Conservation (phyloP, 92 coral and sea anemone species). For the Palythoa grandis region DNA sequence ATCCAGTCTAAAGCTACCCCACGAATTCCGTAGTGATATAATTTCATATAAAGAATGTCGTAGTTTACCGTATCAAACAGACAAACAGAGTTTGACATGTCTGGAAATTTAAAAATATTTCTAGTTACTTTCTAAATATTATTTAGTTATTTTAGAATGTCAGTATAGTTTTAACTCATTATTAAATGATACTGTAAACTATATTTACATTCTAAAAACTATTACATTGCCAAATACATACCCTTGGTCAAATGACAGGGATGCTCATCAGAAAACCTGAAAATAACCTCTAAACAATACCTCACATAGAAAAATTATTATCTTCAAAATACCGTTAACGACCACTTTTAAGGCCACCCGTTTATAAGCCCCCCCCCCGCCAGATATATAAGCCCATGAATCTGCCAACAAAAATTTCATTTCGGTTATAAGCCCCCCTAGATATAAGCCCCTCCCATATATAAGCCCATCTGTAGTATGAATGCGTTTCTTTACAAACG, state of each 20-base stretch:
- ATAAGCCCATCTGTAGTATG: neutral
- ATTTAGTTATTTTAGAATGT: slow-evolving; percentile 8
- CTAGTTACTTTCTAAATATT: neutral
- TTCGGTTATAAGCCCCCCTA: slow-evolving; percentile 3
- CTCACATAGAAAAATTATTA: neutral
- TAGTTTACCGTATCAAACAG: no score
- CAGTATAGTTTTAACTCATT: slow-evolving; percentile 19
- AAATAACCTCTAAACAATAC: slow-evolving; percentile 8
- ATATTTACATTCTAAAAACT: slow-evolving; percentile 17
- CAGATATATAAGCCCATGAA: neutral
- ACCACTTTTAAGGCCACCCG: slow-evolving; percentile 6
- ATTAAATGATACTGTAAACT: slow-evolving; percentile 1
- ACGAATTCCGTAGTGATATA: no score
- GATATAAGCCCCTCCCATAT: slow-evolving; percentile 19
- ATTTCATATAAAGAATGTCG: no score
- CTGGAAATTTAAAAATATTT: slow-evolving; percentile 17
- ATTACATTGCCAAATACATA: slow-evolving; percentile 11
- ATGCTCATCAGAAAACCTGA: slow-evolving; percentile 26
- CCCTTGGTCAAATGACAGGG: slow-evolving; percentile 23
- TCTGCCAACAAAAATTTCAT: slow-evolving; percentile 6
- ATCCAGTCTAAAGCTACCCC: no score
- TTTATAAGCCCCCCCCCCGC: neutral
- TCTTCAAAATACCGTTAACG: neutral
- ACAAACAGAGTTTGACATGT: slow-evolving; percentile 33
- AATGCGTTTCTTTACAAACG: neutral